Evolutionary conservation across 2,888 invertebrate genomes (phyloP), one percentile per base, ranked within the genome.

Genomic region (Apotomis capreana): DNA sequence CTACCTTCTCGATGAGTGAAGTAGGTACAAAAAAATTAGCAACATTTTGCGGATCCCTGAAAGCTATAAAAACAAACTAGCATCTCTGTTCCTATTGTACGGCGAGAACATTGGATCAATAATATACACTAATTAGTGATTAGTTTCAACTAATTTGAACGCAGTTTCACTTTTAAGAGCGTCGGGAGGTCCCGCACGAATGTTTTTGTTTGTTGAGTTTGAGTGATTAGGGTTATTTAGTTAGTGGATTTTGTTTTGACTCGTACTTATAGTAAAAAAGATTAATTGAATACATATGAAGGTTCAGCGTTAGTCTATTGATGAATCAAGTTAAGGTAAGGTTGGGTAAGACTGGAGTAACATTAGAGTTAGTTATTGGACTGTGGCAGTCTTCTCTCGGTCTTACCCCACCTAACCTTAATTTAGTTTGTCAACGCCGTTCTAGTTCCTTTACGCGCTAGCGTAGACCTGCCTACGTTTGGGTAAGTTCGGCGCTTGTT

Each of bases 101-200:
- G 26, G 49, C 46, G 40, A 46, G 51, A 60, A 15, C 59, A 46
- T 59, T 15, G 15, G 44, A 67, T 67, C 71, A 67, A 71, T 61
- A 67, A 55, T 70, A 55, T 49, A 54, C 40, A 62, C 67, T 71
- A 71, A 70, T 67, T 57, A 71, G 15, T 12, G 37, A 67, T 67
- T 71, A 67, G 61, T 44, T 40, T n/a, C 57, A 57, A 54, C 13
- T 71, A 49, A 68, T 71, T 71, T 61, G 46, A 36, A n/a, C n/a
- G 15, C 10, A 57, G 71, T 71, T 71, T 71, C 71, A 71, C 71
- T 71, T 71, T 71, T 62, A 5, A 26, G 15, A 65, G 37, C 15
- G 63, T 37, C 46, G 57, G n/a, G 65, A 57, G 46, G 49, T 37
- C 37, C 49, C 71, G 71, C 71, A 71, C 71, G 71, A 62, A 36